A percentile compares a stretch with the other conserved stretches of the same genome.
phyloP scores from a whole-genome alignment of 2,113 vertebrate genomes.

The Alligator mississippiensis region DNA sequence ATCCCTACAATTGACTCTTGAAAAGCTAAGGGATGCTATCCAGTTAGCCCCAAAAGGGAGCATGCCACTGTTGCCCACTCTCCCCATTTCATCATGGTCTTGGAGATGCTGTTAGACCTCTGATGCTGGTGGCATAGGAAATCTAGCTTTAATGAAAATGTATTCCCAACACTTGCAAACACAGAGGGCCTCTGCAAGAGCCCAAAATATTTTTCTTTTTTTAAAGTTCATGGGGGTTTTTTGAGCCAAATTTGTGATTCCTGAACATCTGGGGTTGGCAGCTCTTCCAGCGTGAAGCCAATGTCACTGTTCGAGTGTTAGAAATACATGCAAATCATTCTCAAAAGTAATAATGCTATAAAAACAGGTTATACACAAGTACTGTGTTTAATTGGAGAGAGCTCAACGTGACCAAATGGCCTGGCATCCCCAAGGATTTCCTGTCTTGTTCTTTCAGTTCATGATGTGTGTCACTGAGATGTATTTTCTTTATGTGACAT shows the following conservation, averaged over 20 bases:
- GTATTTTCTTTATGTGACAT: neutral
- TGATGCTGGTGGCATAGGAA: neutral
- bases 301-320: neutral
- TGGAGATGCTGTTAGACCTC: neutral
- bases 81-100: neutral
- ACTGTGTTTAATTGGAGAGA: neutral
- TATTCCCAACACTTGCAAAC: neutral
- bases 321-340: neutral
- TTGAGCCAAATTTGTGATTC: no score
- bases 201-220: no score
- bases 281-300: neutral
- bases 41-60: neutral
- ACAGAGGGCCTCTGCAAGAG: no score
- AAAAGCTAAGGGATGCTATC: neutral
- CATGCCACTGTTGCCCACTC: neutral
- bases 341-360: neutral
- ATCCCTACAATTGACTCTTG: neutral
- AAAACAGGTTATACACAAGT: neutral
- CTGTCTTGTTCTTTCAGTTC: neutral
- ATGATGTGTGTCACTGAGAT: neutral
- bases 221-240: no score
- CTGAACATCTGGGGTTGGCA: no score
- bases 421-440: neutral
- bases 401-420: neutral
- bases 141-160: neutral